phyloP scores from a whole-genome alignment of 2,888 invertebrate genomes.

The Meloe dianella region DNA sequence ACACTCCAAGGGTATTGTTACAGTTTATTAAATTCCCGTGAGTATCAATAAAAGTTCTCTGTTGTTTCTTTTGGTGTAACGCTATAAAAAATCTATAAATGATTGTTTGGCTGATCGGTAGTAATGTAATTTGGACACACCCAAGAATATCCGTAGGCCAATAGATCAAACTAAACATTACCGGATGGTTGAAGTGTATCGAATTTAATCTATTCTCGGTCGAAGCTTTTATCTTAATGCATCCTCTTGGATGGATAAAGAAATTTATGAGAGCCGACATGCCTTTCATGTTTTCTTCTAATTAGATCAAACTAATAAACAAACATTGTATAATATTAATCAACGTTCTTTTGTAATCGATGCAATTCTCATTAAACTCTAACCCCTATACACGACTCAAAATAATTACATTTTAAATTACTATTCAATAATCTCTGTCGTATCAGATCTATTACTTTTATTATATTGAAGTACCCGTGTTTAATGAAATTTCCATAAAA shows the following conservation, averaged over 20 bases:
- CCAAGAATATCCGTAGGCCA: conserved; percentile 19
- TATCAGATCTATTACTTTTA: too few species aligned
- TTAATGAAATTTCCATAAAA: neutral
- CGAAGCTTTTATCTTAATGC: conserved; percentile 51
- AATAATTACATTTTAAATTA: neutral
- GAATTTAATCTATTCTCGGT: conserved; percentile 48
- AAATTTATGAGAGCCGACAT: conserved; percentile 35
- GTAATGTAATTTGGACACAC: conserved; percentile 39
- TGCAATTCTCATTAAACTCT: too few species aligned
- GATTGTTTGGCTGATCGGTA: neutral
- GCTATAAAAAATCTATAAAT: neutral
- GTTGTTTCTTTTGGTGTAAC: neutral
- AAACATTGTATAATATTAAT: neutral
- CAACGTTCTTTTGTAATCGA: too few species aligned
- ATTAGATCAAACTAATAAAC: neutral
- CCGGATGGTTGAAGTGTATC: conserved; percentile 43
- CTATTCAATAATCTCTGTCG: neutral
- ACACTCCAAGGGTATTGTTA: neutral
- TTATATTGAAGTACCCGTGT: too few species aligned
- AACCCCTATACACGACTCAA: too few species aligned
- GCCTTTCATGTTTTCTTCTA: neutral
- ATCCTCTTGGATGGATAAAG: conserved; percentile 42
- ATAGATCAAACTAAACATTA: conserved; percentile 44
- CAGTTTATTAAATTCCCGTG: neutral
- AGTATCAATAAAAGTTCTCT: neutral